Conservation (phyloP, 2,113 vertebrate genomes). For the Pipra filicauda region DNA sequence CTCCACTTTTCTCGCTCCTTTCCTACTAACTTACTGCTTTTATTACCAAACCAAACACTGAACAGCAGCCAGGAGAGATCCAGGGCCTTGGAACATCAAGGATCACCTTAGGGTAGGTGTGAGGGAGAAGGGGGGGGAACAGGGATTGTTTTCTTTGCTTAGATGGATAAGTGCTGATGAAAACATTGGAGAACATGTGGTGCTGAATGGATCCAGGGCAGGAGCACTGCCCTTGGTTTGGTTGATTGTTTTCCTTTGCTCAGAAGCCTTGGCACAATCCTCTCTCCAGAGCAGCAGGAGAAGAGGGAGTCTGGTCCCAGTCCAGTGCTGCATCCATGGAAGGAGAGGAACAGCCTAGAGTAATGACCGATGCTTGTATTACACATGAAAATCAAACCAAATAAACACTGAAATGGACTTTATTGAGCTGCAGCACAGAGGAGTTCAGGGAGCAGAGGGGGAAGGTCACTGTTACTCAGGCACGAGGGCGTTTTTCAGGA, state of each 20-base stretch:
- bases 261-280: background rate
- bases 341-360: background rate
- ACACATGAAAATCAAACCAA: background rate
- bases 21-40: too few relatives aligned
- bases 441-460: background rate
- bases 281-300: background rate
- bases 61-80: background rate
- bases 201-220: background rate
- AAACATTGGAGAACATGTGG: too few relatives aligned
- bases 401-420: background rate
- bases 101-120: background rate
- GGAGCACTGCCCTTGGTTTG: background rate
- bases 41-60: too few relatives aligned
- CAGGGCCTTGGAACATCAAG: background rate
- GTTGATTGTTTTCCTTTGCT: background rate
- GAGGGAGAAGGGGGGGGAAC: background rate
- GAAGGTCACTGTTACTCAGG: background rate
- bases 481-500: conserved; percentile 78
- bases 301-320: background rate
- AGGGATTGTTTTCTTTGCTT: background rate
- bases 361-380: background rate
- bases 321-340: background rate
- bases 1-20: too few relatives aligned
- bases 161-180: background rate
- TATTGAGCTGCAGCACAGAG: background rate